Conservation (phyloP, 2,797 vertebrate genomes). For the Phoeniculus purpureus region DNA sequence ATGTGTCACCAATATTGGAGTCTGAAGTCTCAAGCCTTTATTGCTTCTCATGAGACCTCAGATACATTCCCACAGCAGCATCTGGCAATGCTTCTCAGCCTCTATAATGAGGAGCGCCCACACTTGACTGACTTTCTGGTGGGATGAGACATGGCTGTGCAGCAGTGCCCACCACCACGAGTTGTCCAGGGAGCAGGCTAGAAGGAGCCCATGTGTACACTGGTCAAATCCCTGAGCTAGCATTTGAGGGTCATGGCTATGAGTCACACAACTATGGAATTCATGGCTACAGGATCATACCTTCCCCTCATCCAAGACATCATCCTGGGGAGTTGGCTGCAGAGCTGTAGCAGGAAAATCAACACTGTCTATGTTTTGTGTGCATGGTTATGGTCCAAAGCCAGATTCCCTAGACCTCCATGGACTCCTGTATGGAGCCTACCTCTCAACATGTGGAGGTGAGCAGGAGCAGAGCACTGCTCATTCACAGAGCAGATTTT, state of each 20-base stretch:
- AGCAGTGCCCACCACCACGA: background rate
- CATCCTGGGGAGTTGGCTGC: background rate
- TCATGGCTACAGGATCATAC: background rate
- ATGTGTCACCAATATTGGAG: background rate
- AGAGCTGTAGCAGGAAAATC: background rate
- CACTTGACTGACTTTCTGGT: background rate
- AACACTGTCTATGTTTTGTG: background rate
- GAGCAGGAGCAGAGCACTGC: background rate
- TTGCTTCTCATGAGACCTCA: background rate
- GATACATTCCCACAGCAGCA: background rate
- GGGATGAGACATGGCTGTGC: background rate
- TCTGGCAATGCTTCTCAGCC: background rate
- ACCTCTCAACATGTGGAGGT: background rate
- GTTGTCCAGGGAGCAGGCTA: background rate
- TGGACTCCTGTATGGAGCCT: fast-evolving
- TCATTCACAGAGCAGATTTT: background rate
- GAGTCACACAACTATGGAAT: fast-evolving
- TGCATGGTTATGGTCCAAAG: background rate
- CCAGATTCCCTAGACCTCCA: background rate
- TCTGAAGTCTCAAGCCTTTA: background rate
- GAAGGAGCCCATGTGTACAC: background rate
- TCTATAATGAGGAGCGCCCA: background rate
- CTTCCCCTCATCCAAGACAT: fast-evolving
- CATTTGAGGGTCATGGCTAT: background rate
- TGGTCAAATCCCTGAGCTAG: background rate